phyloP scores from a whole-genome alignment of 23 tunicate species.

The Clavelina lepadiformis region DNA sequence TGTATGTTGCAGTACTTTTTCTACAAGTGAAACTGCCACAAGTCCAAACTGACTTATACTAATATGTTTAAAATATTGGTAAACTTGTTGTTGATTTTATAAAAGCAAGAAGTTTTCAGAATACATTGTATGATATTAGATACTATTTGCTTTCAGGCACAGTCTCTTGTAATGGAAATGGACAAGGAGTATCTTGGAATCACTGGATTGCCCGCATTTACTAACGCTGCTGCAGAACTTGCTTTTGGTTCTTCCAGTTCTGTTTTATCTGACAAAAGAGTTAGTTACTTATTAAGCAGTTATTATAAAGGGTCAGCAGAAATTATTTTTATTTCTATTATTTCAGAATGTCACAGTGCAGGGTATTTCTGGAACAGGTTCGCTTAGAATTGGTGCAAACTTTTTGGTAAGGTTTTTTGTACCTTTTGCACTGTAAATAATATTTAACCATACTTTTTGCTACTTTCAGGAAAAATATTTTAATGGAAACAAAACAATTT shows the following conservation, averaged over 20 bases:
- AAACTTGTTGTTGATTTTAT: too few species aligned
- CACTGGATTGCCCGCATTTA: conserved; percentile 88
- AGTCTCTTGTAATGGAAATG: conserved; percentile 20
- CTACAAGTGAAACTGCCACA: too few species aligned
- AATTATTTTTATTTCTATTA: conserved; percentile 1
- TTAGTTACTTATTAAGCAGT: conserved; percentile 8
- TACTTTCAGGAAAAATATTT: conserved; percentile 45
- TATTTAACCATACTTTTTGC: neutral
- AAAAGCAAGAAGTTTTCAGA: too few species aligned
- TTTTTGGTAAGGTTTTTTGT: conserved; percentile 38
- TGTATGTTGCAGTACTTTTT: too few species aligned
- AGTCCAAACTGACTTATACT: too few species aligned
- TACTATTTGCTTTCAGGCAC: conserved; percentile 85
- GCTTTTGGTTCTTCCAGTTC: conserved; percentile 66
- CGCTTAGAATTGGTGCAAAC: conserved; percentile 79
- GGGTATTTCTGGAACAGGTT: conserved; percentile 93
- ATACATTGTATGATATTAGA: too few species aligned
- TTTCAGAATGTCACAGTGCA: conserved; percentile 85
- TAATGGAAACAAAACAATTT: conserved; percentile 41
- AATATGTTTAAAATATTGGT: too few species aligned
- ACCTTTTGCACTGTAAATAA: neutral
- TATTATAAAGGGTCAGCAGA: neutral
- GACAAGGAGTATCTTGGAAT: conserved; percentile 95
- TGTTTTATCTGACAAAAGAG: conserved; percentile 49
- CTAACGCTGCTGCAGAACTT: conserved; percentile 88